Evolutionary conservation across 2,888 invertebrate genomes (phyloP), one percentile per base, ranked within the genome.

Genomic region (Nudaria mundana): DNA sequence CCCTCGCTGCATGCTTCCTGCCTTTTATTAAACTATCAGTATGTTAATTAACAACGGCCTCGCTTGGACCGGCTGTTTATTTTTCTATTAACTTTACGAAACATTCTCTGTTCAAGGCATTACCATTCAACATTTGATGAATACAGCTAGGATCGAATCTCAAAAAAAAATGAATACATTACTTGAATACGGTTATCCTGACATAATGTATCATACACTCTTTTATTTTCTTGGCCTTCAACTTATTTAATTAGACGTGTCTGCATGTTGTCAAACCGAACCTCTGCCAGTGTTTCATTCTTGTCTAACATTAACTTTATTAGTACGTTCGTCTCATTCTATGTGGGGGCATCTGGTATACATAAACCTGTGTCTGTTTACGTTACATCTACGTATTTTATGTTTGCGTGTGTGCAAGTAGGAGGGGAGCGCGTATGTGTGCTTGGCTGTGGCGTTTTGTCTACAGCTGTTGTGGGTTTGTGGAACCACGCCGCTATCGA

Each of bases 1-100:
- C 87, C 86, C 87, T 86, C 81, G 69, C 71, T 72, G 81, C 75
- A 68, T 71, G 83, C 73, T 87, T 87, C 87, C 88, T 87, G 88
- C 83, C 84, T 83, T 85, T 82, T 86, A 88, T 87, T 85, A 87
- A 86, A 86, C 83, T 86, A 86, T 87, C 81, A 83, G 80, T 85
- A 87, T 87, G 87, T 85, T 86, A 87, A 88, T 88, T 88, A 87
- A 83, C 79, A 85, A 76, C 80, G 82, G 78, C 85, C 81, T 81
- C 82, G 77, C 61, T 69, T 61, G 53, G 66, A 69, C 69, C 66
- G 69, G 55, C 64, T 85, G 79, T 83, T 84, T 84, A 80, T 78
- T 77, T 84, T 79, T 77, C 80, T 81, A 77, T 81, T 79, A 81
- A 76, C 73, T 62, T 71, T 71, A 69, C 63, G 66, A 71, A 80